phyloP scores from a whole-genome alignment of 2,888 invertebrate species.

The Apotomis capreana region DNA sequence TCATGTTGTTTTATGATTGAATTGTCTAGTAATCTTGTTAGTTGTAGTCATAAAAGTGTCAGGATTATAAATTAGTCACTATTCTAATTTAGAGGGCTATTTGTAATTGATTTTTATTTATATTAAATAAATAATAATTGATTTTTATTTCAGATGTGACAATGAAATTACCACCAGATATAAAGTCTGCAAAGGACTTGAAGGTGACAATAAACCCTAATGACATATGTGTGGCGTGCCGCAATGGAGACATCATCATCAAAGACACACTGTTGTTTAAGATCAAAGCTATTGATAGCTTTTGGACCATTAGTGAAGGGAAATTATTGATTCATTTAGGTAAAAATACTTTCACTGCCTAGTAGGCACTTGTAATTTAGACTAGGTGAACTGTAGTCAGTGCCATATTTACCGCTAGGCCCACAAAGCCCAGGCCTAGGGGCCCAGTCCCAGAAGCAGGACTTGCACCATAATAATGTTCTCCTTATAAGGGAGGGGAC shows the following conservation, averaged over 20 bases:
- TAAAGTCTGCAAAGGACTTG: constrained; percentile 87
- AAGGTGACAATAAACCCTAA: constrained; percentile 83
- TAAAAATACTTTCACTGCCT: constrained; percentile 43
- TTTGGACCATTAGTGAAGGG: constrained; percentile 89
- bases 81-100: no score
- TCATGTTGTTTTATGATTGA: background rate
- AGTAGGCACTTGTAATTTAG: no score
- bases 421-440: no score
- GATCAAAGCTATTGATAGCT: constrained; percentile 87
- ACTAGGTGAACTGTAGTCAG: no score
- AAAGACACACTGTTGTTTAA: constrained; percentile 86
- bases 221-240: constrained; percentile 60
- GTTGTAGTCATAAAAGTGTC: no score
- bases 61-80: no score
- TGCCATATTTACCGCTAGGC: no score
- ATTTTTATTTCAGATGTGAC: constrained; percentile 79
- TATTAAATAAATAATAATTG: background rate
- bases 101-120: constrained; percentile 39
- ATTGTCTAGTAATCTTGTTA: background rate
- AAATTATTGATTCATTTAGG: constrained; percentile 84
- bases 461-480: no score
- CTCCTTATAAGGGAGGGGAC: no score
- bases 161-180: constrained; percentile 82
- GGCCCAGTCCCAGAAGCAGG: no score
- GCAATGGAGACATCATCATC: constrained; percentile 79